Evolutionary conservation across 2,113 vertebrate species (phyloP).

Genomic region (mouse (Mus musculus)): GRCm39 chr1:145337501-145338000

Average conservation of each 20-base stretch:
- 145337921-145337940: no score
- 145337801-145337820: background rate
- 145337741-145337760: background rate
- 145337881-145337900: background rate
- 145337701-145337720: background rate
- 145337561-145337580: background rate
- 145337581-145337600: background rate
- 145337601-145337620: background rate
- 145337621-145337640: background rate
- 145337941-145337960: no score
- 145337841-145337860: background rate
- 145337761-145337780: background rate
- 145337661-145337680: background rate
- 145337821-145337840: background rate
- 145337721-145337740: background rate
- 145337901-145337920: no score
- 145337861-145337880: background rate
- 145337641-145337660: background rate
- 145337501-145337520: background rate
- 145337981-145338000: no score
- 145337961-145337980: no score
- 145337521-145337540: background rate
- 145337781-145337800: no score
- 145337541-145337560: background rate
- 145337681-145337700: background rate